Base-by-base conservation (phyloP, 2,113 vertebrate species). In the Alectura lathami region DNA sequence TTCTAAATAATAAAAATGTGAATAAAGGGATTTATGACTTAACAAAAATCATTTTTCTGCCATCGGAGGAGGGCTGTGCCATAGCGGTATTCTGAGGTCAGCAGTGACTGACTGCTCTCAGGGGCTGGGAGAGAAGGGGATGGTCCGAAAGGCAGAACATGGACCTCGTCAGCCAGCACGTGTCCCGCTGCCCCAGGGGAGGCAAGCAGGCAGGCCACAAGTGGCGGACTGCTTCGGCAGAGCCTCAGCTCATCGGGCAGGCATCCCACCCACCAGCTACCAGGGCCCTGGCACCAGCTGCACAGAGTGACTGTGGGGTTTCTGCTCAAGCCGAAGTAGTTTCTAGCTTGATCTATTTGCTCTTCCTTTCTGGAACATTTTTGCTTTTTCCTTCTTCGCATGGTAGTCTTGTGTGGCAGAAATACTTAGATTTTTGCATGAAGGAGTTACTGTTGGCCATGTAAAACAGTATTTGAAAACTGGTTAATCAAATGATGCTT, bases 391-490 rank as follows among this genome's bases (percentile, higher is more conserved):
- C 27, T 50, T 80, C 34, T 83, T 85, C 26, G 2, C 59, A 20
- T 48, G 45, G 32, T 34, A 40, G 20, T 57, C 18, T 51, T 59
- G 36, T 26, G 57, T 66, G 21, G 53, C 34, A n/a, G 36, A 89
- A 91, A 40, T 68, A 57, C 43, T 64, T 76, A 59, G 45, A 29
- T 88, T 88, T 70, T 94, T 32, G 8, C 43, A 59, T 40, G 18
- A 57, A 67, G 30, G 83, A 86, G 43, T 68, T 77, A 50, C 68
- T 95, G 32, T 51, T 94, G 89, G 67, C 77, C 54, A 66, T 75
- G 76, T 90, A 75, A 94, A 94, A 50, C 24, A 56, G 42, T 86
- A 51, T 86, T 78, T 91, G 56, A 84, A 91, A 95, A 88, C 15
- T 18, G 74, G 85, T 76, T 79, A 64, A 82, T 83, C 66, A 45